Percentiles rank a stretch among this genome's conserved stretches.
Evolutionary conservation across 2,797 vertebrate genomes (phyloP).

Genomic region (Mormyrus hasselquistii): DNA sequence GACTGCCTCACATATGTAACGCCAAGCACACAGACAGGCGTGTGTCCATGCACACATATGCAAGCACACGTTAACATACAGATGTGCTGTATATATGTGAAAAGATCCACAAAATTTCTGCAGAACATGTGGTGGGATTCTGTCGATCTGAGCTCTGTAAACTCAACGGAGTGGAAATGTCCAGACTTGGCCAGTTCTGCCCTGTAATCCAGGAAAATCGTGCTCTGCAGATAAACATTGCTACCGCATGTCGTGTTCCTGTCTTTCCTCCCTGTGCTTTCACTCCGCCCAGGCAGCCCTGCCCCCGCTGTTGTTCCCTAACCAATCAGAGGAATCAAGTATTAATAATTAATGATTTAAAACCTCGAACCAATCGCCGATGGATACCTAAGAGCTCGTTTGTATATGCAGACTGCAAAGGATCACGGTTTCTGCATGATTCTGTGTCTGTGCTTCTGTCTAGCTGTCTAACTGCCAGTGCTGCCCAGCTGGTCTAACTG

Average conservation of each 20-base stretch:
- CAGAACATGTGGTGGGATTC: not conserved
- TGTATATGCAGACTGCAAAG: not conserved
- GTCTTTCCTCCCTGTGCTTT: not conserved
- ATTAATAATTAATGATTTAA: not conserved
- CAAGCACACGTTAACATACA: not conserved
- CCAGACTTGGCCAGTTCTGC: not conserved
- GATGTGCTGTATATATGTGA: not conserved
- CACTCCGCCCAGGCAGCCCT: not conserved
- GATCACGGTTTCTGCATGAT: not conserved
- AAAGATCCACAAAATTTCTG: not conserved
- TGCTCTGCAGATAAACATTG: not conserved
- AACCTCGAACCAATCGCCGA: not conserved
- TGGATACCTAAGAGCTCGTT: not conserved
- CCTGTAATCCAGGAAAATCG: not conserved
- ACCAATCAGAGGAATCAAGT: not conserved
- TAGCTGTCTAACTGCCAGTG: not conserved
- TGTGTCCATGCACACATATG: not conserved
- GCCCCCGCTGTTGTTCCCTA: not conserved
- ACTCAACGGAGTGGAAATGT: not conserved
- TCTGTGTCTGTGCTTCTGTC: not conserved
- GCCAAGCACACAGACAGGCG: not conserved
- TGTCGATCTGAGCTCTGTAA: not conserved
- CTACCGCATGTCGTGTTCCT: not conserved
- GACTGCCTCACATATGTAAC: not conserved
- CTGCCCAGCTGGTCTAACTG: not conserved